A percentile compares a stretch with the other conserved stretches of the same genome.
Conservation (phyloP, 2,797 vertebrate genomes). For the Knipowitschia caucasica region DNA sequence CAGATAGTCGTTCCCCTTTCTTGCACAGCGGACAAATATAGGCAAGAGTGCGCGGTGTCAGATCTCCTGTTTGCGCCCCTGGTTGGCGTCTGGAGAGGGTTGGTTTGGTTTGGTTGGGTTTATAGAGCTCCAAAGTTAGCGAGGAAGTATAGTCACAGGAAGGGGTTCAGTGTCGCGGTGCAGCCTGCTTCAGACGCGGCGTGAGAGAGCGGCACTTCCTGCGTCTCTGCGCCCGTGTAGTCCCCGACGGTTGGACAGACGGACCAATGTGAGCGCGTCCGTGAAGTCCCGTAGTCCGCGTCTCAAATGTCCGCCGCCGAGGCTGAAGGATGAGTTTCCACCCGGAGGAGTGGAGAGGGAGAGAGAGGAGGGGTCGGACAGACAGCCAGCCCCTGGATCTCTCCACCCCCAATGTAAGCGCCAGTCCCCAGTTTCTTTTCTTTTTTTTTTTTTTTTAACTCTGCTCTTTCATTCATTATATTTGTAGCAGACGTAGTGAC, state of each 20-base stretch:
- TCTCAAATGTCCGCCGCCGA: constrained; percentile 57
- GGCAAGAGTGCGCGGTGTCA: constrained; percentile 39
- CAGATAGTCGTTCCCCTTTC: constrained; percentile 28
- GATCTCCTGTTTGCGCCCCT: constrained; percentile 13
- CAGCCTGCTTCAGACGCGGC: no score
- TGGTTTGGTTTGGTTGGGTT: no score
- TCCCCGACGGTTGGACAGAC: no score
- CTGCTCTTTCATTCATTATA: constrained; percentile 17
- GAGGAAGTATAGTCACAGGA: constrained; percentile 32
- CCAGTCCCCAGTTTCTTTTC: constrained; percentile 6
- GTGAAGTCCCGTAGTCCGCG: constrained; percentile 21
- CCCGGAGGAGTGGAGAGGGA: constrained; percentile 34
- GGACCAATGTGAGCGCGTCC: no score
- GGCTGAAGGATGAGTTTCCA: constrained; percentile 56
- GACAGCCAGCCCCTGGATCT: constrained; percentile 42
- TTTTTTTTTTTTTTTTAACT: neutral
- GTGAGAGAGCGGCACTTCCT: no score
- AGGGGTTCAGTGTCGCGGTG: neutral
- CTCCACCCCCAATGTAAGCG: constrained; percentile 48
- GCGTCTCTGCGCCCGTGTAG: no score
- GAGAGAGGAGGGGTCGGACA: constrained; percentile 6
- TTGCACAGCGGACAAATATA: constrained; percentile 33
- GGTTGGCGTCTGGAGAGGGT: constrained; percentile 20
- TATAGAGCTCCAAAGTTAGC: constrained; percentile 42
- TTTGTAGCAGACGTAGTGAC: neutral